These are phyloP conservation scores for Drosophila burlai DNA, from an alignment of 1,140 invertebrate genomes.

Conservation along the genomic window DNA sequence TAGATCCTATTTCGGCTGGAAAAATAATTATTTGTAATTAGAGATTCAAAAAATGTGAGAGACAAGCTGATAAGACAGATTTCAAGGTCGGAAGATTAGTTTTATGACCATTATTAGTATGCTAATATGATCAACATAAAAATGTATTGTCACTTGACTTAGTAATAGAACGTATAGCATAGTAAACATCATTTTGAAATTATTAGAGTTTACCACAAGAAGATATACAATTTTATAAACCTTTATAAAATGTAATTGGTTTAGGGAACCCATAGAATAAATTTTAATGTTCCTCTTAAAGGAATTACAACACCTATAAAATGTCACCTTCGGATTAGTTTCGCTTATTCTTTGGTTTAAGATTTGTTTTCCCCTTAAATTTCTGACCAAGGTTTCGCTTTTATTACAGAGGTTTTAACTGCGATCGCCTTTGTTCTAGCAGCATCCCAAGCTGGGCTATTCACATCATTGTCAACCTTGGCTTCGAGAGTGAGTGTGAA, in stretches of 20 bases:
- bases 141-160: no score
- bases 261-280: not conserved
- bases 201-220: not conserved
- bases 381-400: conserved; percentile 30
- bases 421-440: conserved; percentile 1
- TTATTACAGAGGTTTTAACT: conserved; percentile 17
- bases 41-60: not conserved
- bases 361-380: conserved; percentile 15
- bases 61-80: not conserved
- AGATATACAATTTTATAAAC: not conserved
- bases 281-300: conserved; percentile 5
- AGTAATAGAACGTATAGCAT: not conserved
- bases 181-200: not conserved
- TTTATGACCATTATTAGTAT: not conserved
- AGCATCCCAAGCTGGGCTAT: conserved; percentile 27
- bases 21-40: not conserved
- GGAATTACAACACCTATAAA: conserved; percentile 12
- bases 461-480: conserved; percentile 43
- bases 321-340: conserved; percentile 8
- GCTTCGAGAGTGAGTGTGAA: conserved; percentile 56
- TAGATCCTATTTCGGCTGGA: not conserved
- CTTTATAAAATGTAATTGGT: not conserved
- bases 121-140: not conserved
- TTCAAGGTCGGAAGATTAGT: conserved; percentile 1
- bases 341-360: conserved; percentile 1